Evolutionary conservation across 2,797 vertebrate genomes (phyloP), one percentile per base, ranked within the genome.

Genomic region (Mus minutoides): DNA sequence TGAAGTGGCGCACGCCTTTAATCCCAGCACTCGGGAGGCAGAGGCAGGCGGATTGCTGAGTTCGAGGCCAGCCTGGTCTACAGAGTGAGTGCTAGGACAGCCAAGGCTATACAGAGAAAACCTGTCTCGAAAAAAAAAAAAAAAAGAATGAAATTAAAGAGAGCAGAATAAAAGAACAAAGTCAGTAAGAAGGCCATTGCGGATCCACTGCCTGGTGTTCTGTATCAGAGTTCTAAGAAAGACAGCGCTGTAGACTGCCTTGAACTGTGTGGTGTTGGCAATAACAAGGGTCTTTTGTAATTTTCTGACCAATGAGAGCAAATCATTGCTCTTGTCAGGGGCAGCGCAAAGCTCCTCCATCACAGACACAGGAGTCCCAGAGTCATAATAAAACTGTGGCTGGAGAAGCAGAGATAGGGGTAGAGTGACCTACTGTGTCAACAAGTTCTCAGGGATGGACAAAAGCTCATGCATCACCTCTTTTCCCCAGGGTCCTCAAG

Each of bases 141-240:
- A 46, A 79, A 21, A 82, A 14, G 60, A 91, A 93, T 87, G 12
- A 75, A 91, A 91, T 76, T 69, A 88, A 90, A 34, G 54, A 84
- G 43, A 73, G 17, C 2, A 78, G 78, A 94, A 94, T 49, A 31
- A 95, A 95, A 91, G 31, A 69, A 0, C 12, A 60, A 49, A 80
- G 49, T 62, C 76, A 67, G 21, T 46, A 22, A 94, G 34, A 31
- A 76, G 5, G 29, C 3, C 24, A 16, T 58, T 52, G 37, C 14
- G 40, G 26, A 26, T 91, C 40, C n/a, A 76, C 24, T 7, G 11
- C 69, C 13, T 6, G 46, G 73, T 46, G 64, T 34, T 75, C 69
- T 37, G 29, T 62, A 60, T n/a, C 9, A 76, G 22, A 2, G 43
- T 78, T 84, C 17, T 9, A 40, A 46, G 31, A 43, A 93, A 62